Evolutionary conservation across 2,888 invertebrate genomes (phyloP), one percentile per base, ranked within the genome.

Genomic region (Sicus ferrugineus): DNA sequence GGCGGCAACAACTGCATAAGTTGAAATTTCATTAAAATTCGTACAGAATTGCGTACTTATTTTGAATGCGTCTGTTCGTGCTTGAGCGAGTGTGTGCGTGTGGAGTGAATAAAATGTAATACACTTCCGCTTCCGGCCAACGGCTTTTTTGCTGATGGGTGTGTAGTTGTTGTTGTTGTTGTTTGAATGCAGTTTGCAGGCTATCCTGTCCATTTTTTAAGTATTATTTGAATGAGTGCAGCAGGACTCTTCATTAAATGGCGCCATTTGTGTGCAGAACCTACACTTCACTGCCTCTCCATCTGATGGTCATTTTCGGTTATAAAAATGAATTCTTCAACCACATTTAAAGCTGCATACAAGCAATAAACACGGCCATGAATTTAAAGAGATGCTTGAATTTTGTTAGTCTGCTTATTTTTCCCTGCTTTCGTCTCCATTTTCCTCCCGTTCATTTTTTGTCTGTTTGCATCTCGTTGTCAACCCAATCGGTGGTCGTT

Each of bases 401-500:
- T n/a, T n/a, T 3, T 42, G 14, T 42, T 52, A 21, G 21, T 42
- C 14, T 26, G 26, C 11, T 52, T 4, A 52, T 56, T 56, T 56
- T 56, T 52, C 14, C 19, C 19, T 48, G n/a, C 19, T 48, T n/a
- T n/a, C n/a, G n/a, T 46, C 7, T 48, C 14, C 14, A 48, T 48
- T 48, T n/a, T n/a, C n/a, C n/a, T n/a, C n/a, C n/a, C 26, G 16
- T 42, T 28, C 9, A 7, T 28, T 48, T 34, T 30, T 7, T 50
- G 14, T 34, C 21, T 6, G 9, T 52, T 52, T 14, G n/a, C 7
- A 19, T 54, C 14, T 26, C 54, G 54, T n/a, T 23, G 21, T n/a
- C 19, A 50, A 23, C 19, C 79, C 77, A 81, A 78, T 66, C 66
- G n/a, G n/a, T 80, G 81, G 83, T 82, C 83, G 83, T 79, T 83